phyloP scores from a whole-genome alignment of 2,888 invertebrate species.

The Hirtodrosophila confusa region DNA sequence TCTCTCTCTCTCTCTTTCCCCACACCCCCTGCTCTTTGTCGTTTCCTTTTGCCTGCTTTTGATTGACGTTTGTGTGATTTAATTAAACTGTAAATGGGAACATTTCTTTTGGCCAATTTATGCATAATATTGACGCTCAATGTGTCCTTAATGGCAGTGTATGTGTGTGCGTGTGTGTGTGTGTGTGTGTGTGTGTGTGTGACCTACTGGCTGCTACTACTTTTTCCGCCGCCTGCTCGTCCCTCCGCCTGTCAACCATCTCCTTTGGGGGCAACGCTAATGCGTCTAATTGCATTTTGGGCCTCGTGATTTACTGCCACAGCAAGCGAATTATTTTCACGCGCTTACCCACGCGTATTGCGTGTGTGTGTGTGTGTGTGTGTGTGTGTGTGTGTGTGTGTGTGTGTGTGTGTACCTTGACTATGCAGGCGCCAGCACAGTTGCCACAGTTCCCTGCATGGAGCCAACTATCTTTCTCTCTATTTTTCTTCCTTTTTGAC shows the following conservation, averaged over 20 bases:
- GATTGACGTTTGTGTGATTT: slow-evolving; percentile 68
- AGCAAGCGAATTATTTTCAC: slow-evolving; percentile 51
- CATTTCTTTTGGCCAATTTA: slow-evolving; percentile 52
- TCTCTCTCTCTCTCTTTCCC: too few relatives aligned
- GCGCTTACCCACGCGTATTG: slow-evolving; percentile 18
- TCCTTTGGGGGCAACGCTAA: slow-evolving; percentile 48
- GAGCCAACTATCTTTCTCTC: too few relatives aligned
- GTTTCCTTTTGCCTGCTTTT: slow-evolving; percentile 28
- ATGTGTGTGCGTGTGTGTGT: too few relatives aligned
- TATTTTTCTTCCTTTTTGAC: background rate
- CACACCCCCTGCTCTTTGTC: too few relatives aligned
- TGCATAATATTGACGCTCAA: slow-evolving; percentile 47
- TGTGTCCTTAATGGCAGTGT: slow-evolving; percentile 10
- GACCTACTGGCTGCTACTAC: background rate
- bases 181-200: background rate
- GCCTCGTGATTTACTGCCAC: slow-evolving; percentile 59
- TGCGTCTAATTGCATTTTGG: slow-evolving; percentile 75
- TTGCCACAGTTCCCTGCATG: slow-evolving; percentile 37
- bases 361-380: slow-evolving; percentile 4
- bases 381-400: slow-evolving; percentile 9
- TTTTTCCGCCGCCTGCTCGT: too few relatives aligned
- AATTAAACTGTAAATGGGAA: slow-evolving; percentile 71
- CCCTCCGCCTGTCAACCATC: slow-evolving; percentile 1
- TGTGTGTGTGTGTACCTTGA: slow-evolving; percentile 10
- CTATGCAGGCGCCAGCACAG: slow-evolving; percentile 46